Conservation (phyloP, 2,113 vertebrate genomes). For the Telmatochromis sp. region DNA sequence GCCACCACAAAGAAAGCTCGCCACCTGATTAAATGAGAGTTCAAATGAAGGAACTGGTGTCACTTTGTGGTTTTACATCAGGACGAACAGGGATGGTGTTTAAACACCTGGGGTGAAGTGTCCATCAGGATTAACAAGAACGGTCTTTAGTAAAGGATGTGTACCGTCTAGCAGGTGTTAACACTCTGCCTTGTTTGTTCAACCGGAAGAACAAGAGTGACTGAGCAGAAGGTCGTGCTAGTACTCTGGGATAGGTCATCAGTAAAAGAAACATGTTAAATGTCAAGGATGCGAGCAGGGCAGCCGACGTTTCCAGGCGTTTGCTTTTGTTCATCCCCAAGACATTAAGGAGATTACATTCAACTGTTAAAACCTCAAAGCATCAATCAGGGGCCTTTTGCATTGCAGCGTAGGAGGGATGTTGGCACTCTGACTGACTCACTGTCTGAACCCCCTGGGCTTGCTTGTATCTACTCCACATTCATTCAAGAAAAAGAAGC, state of each 20-base stretch:
- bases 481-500: constrained; percentile 35
- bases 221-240: background rate
- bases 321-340: background rate
- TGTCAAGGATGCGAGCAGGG: constrained; percentile 19
- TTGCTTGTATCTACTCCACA: constrained; percentile 21
- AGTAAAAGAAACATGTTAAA: constrained; percentile 4
- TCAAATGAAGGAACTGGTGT: constrained; percentile 36
- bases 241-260: constrained; percentile 4
- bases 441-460: background rate
- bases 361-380: constrained; percentile 16
- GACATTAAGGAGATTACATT: constrained; percentile 49
- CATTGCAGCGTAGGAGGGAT: background rate
- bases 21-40: constrained; percentile 57
- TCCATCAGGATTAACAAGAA: background rate
- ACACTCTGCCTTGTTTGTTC: background rate
- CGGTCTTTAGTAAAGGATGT: background rate
- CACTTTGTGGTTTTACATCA: constrained; percentile 12
- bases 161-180: background rate
- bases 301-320: background rate
- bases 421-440: constrained; percentile 8
- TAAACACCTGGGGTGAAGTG: constrained; percentile 13
- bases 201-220: background rate
- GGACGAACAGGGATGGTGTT: background rate
- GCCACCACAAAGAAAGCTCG: constrained; percentile 35
- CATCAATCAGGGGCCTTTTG: constrained; percentile 34